phyloP scores from a whole-genome alignment of 2,113 vertebrate genomes.

The Pelusios castaneus region DNA sequence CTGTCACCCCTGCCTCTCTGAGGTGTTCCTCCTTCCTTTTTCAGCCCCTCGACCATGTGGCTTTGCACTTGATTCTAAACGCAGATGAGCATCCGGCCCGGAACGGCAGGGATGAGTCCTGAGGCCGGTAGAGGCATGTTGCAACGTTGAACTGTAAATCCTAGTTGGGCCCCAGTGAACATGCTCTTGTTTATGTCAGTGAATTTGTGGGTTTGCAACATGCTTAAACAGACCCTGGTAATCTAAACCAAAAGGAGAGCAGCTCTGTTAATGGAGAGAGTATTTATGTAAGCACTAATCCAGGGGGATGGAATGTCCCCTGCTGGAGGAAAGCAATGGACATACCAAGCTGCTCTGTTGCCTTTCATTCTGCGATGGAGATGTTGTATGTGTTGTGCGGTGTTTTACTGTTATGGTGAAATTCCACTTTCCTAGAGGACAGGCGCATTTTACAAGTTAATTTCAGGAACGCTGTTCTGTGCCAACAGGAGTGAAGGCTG shows the following conservation, averaged over 20 bases:
- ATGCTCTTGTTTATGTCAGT: slow-evolving; percentile 37
- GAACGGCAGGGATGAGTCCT: neutral
- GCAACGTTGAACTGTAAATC: neutral
- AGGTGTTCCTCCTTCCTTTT: neutral
- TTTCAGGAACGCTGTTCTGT: neutral
- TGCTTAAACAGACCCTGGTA: slow-evolving; percentile 12
- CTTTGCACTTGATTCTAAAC: neutral
- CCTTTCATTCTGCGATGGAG: neutral
- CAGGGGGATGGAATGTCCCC: slow-evolving; percentile 31
- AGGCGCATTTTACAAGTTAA: neutral
- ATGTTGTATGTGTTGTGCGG: neutral
- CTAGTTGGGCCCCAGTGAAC: neutral
- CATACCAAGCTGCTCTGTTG: neutral
- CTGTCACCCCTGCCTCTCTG: neutral
- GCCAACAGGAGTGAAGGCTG: neutral
- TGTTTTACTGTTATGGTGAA: neutral
- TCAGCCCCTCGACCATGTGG: too few species aligned
- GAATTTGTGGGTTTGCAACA: slow-evolving; percentile 29
- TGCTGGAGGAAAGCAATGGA: neutral
- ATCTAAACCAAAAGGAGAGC: slow-evolving; percentile 30
- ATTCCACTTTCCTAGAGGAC: neutral
- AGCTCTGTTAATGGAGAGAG: slow-evolving; percentile 17
- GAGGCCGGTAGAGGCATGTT: neutral
- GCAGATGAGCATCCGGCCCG: neutral
- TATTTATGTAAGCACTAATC: slow-evolving; percentile 47